Evolutionary conservation across 1,140 invertebrate genomes (phyloP).

Genomic region (Tribolium madens): DNA sequence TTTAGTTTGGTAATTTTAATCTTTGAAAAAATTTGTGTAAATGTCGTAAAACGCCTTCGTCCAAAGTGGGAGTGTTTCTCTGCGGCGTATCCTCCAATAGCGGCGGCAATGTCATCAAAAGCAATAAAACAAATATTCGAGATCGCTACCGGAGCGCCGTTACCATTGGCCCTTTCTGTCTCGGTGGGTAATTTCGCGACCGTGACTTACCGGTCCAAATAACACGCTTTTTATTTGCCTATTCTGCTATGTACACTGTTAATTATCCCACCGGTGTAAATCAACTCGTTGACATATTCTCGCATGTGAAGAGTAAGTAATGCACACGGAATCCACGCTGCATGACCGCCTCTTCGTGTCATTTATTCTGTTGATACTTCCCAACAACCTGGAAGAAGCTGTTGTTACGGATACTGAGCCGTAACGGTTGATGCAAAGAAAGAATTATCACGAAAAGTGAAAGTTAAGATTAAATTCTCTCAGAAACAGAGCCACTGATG

Average conservation of each 20-base stretch:
- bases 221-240: slow-evolving; percentile 36
- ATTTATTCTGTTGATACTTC: neutral
- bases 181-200: slow-evolving; percentile 24
- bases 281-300: slow-evolving; percentile 24
- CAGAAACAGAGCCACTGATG: too few relatives aligned
- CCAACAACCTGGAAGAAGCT: neutral
- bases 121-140: slow-evolving; percentile 54
- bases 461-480: neutral
- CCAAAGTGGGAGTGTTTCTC: slow-evolving; percentile 48
- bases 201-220: slow-evolving; percentile 51
- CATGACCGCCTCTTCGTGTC: slow-evolving; percentile 29
- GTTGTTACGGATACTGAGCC: slow-evolving; percentile 1
- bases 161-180: slow-evolving; percentile 46
- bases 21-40: neutral
- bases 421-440: neutral
- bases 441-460: neutral
- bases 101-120: slow-evolving; percentile 50
- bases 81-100: slow-evolving; percentile 47
- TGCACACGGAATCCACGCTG: slow-evolving; percentile 4
- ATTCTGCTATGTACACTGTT: slow-evolving; percentile 12
- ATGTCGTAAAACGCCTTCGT: slow-evolving; percentile 32
- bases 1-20: neutral
- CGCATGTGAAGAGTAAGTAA: slow-evolving; percentile 13
- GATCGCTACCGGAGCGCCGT: slow-evolving; percentile 45
- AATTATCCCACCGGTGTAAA: slow-evolving; percentile 13